Evolutionary conservation across 2,797 vertebrate genomes (phyloP).

Genomic region (Huso huso): DNA sequence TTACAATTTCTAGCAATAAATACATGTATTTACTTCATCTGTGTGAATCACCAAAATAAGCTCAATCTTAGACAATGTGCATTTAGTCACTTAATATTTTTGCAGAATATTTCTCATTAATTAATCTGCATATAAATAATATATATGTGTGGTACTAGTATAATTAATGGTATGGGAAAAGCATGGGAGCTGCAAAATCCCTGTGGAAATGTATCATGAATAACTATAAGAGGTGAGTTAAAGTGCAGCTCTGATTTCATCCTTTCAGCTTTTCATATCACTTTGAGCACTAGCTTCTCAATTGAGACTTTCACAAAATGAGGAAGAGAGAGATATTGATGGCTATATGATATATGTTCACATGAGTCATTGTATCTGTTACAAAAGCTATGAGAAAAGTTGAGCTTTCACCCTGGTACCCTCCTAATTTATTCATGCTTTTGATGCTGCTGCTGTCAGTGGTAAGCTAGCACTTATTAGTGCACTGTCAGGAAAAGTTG

Average conservation of each 20-base stretch:
- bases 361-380: neutral
- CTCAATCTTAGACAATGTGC: too few relatives aligned
- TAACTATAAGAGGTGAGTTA: too few relatives aligned
- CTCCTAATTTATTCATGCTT: neutral
- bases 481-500: slow-evolving; percentile 9
- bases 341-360: neutral
- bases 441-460: slow-evolving; percentile 6
- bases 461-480: slow-evolving; percentile 6
- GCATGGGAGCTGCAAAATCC: too few relatives aligned
- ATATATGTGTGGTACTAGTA: too few relatives aligned
- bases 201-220: too few relatives aligned
- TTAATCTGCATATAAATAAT: too few relatives aligned
- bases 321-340: neutral
- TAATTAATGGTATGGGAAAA: too few relatives aligned
- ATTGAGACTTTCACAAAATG: slow-evolving; percentile 1
- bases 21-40: too few relatives aligned
- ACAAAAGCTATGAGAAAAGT: neutral
- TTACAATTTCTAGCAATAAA: too few relatives aligned
- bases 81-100: too few relatives aligned
- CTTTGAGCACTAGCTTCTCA: neutral
- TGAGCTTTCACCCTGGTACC: neutral
- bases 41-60: too few relatives aligned
- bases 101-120: too few relatives aligned
- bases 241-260: neutral
- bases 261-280: neutral